Evolutionary conservation across 92 coral and sea anemone genomes (phyloP), one percentile per base, ranked within the genome.

Genomic region (Montipora capitata): DNA sequence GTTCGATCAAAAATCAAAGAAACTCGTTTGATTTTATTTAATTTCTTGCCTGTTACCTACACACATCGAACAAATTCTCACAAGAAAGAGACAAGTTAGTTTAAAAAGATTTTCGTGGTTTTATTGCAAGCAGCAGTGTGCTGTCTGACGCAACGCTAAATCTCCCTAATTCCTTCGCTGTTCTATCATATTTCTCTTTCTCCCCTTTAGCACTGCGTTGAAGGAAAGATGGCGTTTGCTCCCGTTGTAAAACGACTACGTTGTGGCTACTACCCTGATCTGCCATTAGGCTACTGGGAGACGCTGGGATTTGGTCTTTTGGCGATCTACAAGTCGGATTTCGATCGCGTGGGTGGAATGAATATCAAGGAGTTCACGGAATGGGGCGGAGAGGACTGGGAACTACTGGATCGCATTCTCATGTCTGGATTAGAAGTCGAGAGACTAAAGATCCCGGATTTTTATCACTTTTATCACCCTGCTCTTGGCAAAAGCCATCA

Each of bases 311-410:
- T 96, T 52, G 98, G 98, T 52, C 79, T 96, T 40, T 72, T 96
- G 54, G 97, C 98, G 44, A 69, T 96, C 16, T 96, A 64, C 96
- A 96, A 96, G 89, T 94, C 98, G 4, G 98, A 96, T 82, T 96
- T 91, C 73, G 96, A 96, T 48, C 93, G 82, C 66, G 96, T 84
- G 42, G 98, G 98, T 16, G 98, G 93, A 49, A 96, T 96, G 98
- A 94, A 96, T 74, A 86, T 85, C 6, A 79, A 72, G 52, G 93
- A 89, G 82, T 96, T 94, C 68, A 87, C 83, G 11, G 90, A 82
- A 20, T 96, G 98, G 98, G 98, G 98, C 14, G 98, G 98, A 6
- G 98, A 96, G 83, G 98, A 96, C 91, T 96, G 98, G 98, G 98
- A 96, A 77, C 94, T 96, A 76, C 91, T 96, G 10, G 98, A 96